phyloP scores from a whole-genome alignment of 2,888 invertebrate species.

The Microctonus brassicae region DNA sequence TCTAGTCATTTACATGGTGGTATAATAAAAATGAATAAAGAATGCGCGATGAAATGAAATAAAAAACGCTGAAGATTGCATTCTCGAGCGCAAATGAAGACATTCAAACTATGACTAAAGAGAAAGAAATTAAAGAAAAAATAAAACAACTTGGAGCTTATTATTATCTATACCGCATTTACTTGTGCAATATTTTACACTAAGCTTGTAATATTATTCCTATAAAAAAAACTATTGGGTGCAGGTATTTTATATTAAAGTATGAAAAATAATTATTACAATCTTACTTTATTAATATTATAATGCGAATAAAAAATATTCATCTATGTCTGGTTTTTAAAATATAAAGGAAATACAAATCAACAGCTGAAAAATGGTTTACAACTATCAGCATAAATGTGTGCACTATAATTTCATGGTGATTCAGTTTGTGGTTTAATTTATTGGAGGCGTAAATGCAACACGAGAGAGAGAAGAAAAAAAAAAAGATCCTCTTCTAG shows the following conservation, averaged over 20 bases:
- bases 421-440: not conserved
- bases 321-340: no score
- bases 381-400: conserved; percentile 14
- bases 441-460: conserved; percentile 6
- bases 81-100: conserved; percentile 38
- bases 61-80: not conserved
- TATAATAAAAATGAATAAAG: conserved; percentile 38
- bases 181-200: conserved; percentile 5
- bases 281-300: no score
- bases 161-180: not conserved
- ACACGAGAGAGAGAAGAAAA: not conserved
- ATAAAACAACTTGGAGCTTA: not conserved
- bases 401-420: not conserved
- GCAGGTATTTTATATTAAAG: no score
- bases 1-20: conserved; percentile 7
- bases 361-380: not conserved
- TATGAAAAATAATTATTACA: not conserved
- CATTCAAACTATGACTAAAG: conserved; percentile 7
- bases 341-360: conserved; percentile 7
- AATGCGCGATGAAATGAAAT: not conserved
- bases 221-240: no score
- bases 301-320: no score
- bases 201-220: no score
- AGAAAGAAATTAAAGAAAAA: not conserved
- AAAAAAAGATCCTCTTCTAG: conserved; percentile 1